These are phyloP conservation scores for Mnemiopsis leidyi DNA, from an alignment of 37 sponge, comb jelly and placozoan species.

Conservation along the genomic window DNA sequence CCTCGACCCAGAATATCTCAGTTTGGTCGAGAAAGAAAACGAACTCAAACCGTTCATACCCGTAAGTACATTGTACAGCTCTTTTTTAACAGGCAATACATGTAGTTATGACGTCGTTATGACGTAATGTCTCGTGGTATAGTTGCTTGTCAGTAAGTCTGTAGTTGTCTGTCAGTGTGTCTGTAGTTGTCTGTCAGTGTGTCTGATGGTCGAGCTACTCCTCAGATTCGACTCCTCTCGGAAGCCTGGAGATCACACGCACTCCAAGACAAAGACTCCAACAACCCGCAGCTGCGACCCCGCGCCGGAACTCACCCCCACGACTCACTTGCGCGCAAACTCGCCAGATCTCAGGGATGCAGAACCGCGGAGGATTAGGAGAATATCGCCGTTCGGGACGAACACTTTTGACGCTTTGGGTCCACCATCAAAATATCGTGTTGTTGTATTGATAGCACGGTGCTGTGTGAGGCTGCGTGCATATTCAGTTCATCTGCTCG, in stretches of 20 bases:
- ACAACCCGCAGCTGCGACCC: constrained; percentile 77
- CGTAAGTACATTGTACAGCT: constrained; percentile 71
- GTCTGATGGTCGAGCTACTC: constrained; percentile 62
- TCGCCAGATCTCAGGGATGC: constrained; percentile 57
- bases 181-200: not conserved
- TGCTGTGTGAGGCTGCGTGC: not conserved
- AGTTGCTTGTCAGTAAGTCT: not conserved
- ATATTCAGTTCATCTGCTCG: not conserved
- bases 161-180: not conserved
- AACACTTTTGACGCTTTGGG: constrained; percentile 52
- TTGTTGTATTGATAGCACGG: not conserved
- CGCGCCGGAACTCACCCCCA: constrained; percentile 84
- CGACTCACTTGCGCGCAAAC: constrained; percentile 56
- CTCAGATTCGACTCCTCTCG: constrained; percentile 80
- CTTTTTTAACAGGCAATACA: no score
- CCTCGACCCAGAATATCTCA: constrained; percentile 84
- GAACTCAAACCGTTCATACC: constrained; percentile 85
- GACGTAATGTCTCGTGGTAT: not conserved
- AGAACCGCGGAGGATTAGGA: not conserved
- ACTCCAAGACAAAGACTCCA: constrained; percentile 74
- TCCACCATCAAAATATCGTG: not conserved
- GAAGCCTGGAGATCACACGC: constrained; percentile 98
- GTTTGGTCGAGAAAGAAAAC: constrained; percentile 86
- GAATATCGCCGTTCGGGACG: not conserved
- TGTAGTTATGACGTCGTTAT: not conserved